Base-by-base conservation (phyloP, 2,888 invertebrate species). In the Herminia tarsipennalis region DNA sequence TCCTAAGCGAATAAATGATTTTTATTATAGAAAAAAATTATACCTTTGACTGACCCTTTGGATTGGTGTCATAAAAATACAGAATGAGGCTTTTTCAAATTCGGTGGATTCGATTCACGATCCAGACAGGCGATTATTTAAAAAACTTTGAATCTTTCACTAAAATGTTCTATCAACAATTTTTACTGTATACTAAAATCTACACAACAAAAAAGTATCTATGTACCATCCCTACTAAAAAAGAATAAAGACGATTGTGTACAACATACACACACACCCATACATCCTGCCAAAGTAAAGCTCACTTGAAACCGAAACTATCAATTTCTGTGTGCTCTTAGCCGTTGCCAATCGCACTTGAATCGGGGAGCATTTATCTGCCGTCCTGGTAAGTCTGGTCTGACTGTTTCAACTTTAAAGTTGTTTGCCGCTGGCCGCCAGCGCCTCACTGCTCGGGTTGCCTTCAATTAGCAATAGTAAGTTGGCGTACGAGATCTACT, bases 401-500 rank as follows among this genome's bases (percentile, higher is more conserved):
- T 37, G 37, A 56, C 54, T 39, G 51, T 60, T 64, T 44, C 40
- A 56, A 58, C 52, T 61, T 55, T 41, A 50, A 53, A 60, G 43
- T 62, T 58, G 66, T 62, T 68, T 57, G 57, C 56, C 40, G 42
- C 32, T 25, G 47, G 24, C 49, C 32, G 33, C 14, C 22, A 37
- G 36, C 27, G 34, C 38, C 41, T 32, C 40, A 32, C 40, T 53
- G 49, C 51, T 27, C 51, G 55, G 59, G 53, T 53, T 61, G 62
- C 56, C 65, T 70, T 66, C 71, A 72, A 75, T 75, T 72, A 74
- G 61, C 42, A 48, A 61, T 51, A 60, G 45, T 62, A 55, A 66
- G 64, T 65, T 55, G 58, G 53, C 57, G 44, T 17, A 24, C 5
- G 16, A 57, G 57, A 65, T 61, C 52, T 59, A 47, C 63, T 66